A percentile compares a stretch with the other conserved stretches of the same genome.
Conservation (phyloP, 2,888 invertebrate genomes). For the Drosophila testacea region DNA sequence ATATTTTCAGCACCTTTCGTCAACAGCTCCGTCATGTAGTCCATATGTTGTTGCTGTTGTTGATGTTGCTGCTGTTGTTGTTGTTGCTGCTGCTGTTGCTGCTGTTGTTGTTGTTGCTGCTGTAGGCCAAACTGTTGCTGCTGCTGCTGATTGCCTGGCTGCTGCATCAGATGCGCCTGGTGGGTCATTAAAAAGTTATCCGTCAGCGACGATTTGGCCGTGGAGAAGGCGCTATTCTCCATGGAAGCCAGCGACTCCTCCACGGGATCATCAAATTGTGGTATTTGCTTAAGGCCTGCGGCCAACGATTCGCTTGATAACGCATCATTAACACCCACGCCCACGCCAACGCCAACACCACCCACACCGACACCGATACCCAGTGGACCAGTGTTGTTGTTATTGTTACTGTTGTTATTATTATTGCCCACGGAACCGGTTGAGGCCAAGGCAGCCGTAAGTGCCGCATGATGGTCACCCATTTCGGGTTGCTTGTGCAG, state of each 20-base stretch:
- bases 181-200: slow-evolving; percentile 83
- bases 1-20: slow-evolving; percentile 80
- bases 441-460: slow-evolving; percentile 65
- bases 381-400: slow-evolving; percentile 10
- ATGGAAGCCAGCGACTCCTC: slow-evolving; percentile 90
- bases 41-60: slow-evolving; percentile 86
- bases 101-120: slow-evolving; percentile 84
- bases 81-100: slow-evolving; percentile 81
- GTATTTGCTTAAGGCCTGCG: slow-evolving; percentile 83
- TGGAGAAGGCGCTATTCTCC: slow-evolving; percentile 87
- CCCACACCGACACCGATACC: slow-evolving; percentile 26
- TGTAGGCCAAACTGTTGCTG: slow-evolving; percentile 80
- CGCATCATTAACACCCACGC: slow-evolving; percentile 25
- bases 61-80: slow-evolving; percentile 83
- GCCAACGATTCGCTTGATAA: slow-evolving; percentile 70
- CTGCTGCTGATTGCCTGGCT: slow-evolving; percentile 80
- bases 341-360: slow-evolving; percentile 12
- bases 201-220: slow-evolving; percentile 74
- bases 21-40: slow-evolving; percentile 84
- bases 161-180: slow-evolving; percentile 85
- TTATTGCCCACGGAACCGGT: slow-evolving; percentile 51
- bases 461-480: slow-evolving; percentile 62
- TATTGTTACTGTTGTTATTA: slow-evolving; percentile 35
- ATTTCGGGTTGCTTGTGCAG: slow-evolving; percentile 81
- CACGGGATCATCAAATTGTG: slow-evolving; percentile 88